Conservation (phyloP, 2,888 invertebrate genomes). For the Phalera bucephala region DNA sequence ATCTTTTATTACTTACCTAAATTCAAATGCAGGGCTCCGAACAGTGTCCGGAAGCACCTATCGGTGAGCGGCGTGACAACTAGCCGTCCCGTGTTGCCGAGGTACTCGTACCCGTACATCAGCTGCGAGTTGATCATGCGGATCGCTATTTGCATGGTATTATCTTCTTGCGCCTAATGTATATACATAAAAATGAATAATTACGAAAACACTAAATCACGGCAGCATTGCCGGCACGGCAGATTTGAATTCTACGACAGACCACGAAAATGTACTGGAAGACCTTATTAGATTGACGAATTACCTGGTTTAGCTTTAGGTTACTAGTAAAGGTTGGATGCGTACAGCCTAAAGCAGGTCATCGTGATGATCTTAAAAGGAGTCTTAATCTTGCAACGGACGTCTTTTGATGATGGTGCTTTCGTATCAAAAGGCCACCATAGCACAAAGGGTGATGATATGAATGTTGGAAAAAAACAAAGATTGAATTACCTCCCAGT, state of each 20-base stretch:
- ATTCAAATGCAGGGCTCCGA: slow-evolving; percentile 95
- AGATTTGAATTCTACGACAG: too few species aligned
- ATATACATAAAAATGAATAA: too few species aligned
- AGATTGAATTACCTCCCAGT: slow-evolving; percentile 86
- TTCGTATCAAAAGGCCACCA: too few species aligned
- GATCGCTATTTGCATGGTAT: slow-evolving; percentile 83
- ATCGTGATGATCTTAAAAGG: not conserved
- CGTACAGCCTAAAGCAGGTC: too few species aligned
- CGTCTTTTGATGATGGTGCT: too few species aligned
- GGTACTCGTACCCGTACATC: slow-evolving; percentile 96
- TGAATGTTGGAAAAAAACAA: not conserved
- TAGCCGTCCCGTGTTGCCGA: slow-evolving; percentile 93
- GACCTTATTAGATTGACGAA: too few species aligned
- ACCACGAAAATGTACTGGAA: too few species aligned
- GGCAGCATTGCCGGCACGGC: too few species aligned
- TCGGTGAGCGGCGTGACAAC: slow-evolving; percentile 98
- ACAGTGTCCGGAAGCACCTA: slow-evolving; percentile 95
- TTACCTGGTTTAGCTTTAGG: too few species aligned
- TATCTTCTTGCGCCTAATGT: slow-evolving; percentile 75
- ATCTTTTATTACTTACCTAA: slow-evolving; percentile 84
- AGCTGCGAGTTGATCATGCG: slow-evolving; percentile 95
- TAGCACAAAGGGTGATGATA: too few species aligned
- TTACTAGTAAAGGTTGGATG: too few species aligned
- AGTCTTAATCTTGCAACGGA: not conserved
- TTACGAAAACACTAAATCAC: too few species aligned